These are phyloP conservation scores for Archaeoteleia sp. DNA, from an alignment of 2,888 invertebrate genomes.

Conservation along the genomic window DNA sequence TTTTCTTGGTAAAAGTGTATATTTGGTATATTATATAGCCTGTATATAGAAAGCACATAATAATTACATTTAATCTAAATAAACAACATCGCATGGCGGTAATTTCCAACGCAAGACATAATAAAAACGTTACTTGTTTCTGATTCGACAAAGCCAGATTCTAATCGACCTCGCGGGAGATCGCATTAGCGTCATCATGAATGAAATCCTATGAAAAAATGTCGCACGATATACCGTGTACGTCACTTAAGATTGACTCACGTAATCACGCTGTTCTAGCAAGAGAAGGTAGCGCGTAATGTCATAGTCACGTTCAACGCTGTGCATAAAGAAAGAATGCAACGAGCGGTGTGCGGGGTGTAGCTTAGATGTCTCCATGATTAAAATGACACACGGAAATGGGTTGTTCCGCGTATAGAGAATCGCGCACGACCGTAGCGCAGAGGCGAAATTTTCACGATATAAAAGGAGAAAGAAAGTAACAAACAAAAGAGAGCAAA, in stretches of 20 bases:
- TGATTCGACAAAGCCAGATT: slow-evolving; percentile 34
- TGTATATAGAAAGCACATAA: no score
- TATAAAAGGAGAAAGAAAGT: slow-evolving; percentile 6
- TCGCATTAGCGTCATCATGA: slow-evolving; percentile 45
- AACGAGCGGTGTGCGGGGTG: slow-evolving; percentile 17
- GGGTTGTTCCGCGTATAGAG: slow-evolving; percentile 36
- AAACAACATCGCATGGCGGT: background rate
- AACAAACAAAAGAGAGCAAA: background rate
- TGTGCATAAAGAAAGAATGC: slow-evolving; percentile 20
- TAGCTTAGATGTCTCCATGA: slow-evolving; percentile 44
- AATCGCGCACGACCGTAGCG: slow-evolving; percentile 19
- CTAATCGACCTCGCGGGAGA: slow-evolving; percentile 45
- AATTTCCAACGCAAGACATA: slow-evolving; percentile 5
- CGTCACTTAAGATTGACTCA: slow-evolving; percentile 41
- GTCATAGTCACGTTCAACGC: slow-evolving; percentile 23
- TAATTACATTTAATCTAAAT: no score
- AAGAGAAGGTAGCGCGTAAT: slow-evolving; percentile 35
- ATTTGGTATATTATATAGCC: no score
- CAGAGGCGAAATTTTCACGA: slow-evolving; percentile 32
- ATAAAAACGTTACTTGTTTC: slow-evolving; percentile 19
- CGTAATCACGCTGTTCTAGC: slow-evolving; percentile 43
- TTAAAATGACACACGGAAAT: slow-evolving; percentile 50
- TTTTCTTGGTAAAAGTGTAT: no score
- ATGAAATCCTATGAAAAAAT: slow-evolving; percentile 44
- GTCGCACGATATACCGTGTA: slow-evolving; percentile 32